Conservation (phyloP, 2,888 invertebrate species). For the Yponomeuta malinellus region DNA sequence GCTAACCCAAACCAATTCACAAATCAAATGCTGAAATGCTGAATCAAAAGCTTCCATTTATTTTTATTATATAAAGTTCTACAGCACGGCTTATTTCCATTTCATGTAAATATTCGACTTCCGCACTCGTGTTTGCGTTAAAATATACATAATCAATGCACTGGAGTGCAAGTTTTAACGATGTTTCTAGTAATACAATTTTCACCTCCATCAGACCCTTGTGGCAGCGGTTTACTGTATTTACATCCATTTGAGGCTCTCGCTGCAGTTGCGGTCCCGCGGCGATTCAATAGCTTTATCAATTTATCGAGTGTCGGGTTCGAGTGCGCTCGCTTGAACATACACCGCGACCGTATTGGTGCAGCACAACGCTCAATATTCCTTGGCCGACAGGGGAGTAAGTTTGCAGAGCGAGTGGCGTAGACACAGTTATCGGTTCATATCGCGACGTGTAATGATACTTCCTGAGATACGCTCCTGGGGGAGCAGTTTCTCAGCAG, state of each 20-base stretch:
- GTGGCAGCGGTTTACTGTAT: not conserved
- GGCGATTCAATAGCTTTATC: not conserved
- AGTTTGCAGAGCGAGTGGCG: not conserved
- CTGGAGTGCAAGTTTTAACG: too few relatives aligned
- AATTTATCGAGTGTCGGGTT: not conserved
- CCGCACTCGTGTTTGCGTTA: too few relatives aligned
- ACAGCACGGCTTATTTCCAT: too few relatives aligned
- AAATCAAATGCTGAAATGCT: too few relatives aligned
- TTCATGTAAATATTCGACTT: too few relatives aligned
- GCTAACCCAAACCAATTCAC: too few relatives aligned
- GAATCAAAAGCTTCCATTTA: too few relatives aligned
- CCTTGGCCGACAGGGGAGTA: not conserved
- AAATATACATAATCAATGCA: too few relatives aligned
- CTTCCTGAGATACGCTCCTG: not conserved
- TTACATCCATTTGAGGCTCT: too few relatives aligned
- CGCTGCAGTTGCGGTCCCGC: not conserved
- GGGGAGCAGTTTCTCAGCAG: not conserved
- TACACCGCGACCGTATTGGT: not conserved
- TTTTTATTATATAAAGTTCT: too few relatives aligned
- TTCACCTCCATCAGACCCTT: too few relatives aligned
- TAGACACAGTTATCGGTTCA: conserved; percentile 2
- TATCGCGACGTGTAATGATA: not conserved
- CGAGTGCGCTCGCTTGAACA: not conserved
- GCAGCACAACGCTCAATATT: not conserved
- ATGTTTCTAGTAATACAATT: too few relatives aligned